Evolutionary conservation across 2,797 vertebrate species (phyloP), one percentile per base, ranked within the genome.

Genomic region (Neosilurus hyrtlii): DNA sequence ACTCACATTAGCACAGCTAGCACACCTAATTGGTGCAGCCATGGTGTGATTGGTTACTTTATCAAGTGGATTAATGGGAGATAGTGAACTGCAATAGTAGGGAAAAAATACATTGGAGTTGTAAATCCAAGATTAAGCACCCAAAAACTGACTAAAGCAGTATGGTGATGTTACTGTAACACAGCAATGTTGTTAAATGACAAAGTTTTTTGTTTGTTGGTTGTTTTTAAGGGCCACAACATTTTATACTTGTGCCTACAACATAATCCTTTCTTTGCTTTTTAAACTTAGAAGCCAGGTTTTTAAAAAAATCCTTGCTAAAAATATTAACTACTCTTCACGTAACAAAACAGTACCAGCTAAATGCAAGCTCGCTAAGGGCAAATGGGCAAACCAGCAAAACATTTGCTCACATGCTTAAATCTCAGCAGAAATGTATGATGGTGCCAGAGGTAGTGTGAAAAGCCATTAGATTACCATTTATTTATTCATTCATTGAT

Each of bases 11-110:
- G 77, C 52, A 80, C 63, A 67, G 62, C 82, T 81, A 57, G 84
- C 80, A 54, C 26, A 72, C 83, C 82, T 82, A 83, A 85, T 87
- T 87, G 83, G 43, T 74, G 78, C 61, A 85, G 75, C 49, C 67
- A 70, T 24, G 72, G 26, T 76, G 63, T 73, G 83, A 87, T 75
- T 80, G 78, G 81, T 22, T 87, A 75, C 59, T 84, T 87, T 66
- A 82, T 82, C 82, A 83, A 77, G 73, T 62, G 52, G 74, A 80
- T 82, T 76, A 86, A 82, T 75, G 54, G 56, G 49, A 80, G 54
- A 10, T 35, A 65, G n/a, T 49, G 26, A 54, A 9, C 15, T 61
- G 37, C 1, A 73, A 22, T 77, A 24, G 12, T 6, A 49, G 22
- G 49, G 49, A 14, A 15, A 43, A 76, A 76, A 37, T 18, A 62